Evolutionary conservation across 2,113 vertebrate genomes (phyloP).

Genomic region (Nannobrachium achirus): DNA sequence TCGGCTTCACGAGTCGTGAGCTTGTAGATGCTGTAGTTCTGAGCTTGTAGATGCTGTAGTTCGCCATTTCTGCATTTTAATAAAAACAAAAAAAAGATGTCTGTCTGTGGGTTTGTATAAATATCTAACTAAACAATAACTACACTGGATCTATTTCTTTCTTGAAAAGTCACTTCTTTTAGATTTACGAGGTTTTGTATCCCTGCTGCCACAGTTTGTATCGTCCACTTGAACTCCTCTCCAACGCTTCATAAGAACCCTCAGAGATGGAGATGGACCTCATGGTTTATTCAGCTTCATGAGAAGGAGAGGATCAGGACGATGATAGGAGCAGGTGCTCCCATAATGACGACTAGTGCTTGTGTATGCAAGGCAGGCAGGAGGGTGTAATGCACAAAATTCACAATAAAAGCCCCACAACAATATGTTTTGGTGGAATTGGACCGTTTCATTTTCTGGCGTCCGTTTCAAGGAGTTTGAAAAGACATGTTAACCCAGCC

Average conservation of each 20-base stretch:
- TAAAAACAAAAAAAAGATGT: no score
- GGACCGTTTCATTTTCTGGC: background rate
- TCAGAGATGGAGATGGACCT: conserved; percentile 43
- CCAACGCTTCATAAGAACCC: background rate
- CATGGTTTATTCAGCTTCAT: conserved; percentile 60
- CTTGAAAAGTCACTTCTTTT: no score
- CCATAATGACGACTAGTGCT: conserved; percentile 2
- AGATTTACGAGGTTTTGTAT: no score
- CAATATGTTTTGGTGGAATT: conserved; percentile 1
- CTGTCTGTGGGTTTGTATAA: no score
- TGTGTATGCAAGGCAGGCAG: background rate
- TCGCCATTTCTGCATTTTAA: no score
- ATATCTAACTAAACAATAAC: no score
- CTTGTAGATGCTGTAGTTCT: no score
- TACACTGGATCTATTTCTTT: no score
- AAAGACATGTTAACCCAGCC: no score
- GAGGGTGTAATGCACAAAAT: conserved; percentile 17
- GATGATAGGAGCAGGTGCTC: conserved; percentile 45
- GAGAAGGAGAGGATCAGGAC: conserved; percentile 46
- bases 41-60: no score
- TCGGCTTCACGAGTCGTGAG: no score
- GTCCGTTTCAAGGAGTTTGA: background rate
- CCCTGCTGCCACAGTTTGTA: conserved; percentile 1
- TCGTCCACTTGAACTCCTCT: background rate
- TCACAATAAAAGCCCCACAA: conserved; percentile 17